Evolutionary conservation across 1,140 invertebrate genomes (phyloP), one percentile per base, ranked within the genome.

Genomic region (Drosophila sproati): DNA sequence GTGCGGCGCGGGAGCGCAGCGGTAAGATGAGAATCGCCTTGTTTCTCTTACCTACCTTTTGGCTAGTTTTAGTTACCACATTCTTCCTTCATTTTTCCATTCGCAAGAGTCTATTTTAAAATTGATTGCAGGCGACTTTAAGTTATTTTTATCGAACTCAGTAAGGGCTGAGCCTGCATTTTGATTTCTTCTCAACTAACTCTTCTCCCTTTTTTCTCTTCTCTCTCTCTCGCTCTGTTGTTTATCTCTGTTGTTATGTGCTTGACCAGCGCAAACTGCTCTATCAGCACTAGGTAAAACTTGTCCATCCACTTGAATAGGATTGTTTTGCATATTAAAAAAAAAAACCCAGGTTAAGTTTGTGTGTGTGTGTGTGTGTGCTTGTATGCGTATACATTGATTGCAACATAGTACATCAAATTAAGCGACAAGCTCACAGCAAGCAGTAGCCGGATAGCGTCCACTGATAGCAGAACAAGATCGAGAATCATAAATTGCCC

Each of bases 11-110:
- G 73, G 69, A 71, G 73, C 69, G 73, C 68, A 72, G 68, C 80
- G 85, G 83, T 88, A 88, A 89, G 83, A 89, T 80, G 73, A 67
- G 20, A 72, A 52, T 71, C 45, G 59, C 52, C 56, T 79, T 87
- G 66, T 43, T 63, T 76, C 74, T 55, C 55, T 70, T 73, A 29
- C 32, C 56, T 50, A 10, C 55, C 47, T 69, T 20, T 67, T 72
- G 50, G 68, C 73, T 51, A 77, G 59, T 71, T 68, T 57, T 51
- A 77, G 59, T 71, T 68, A 54, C 31, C 63, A 60, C 68, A 62
- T 29, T 57, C 32, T 64, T 31, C 48, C 45, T 41, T 32, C 41
- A 12, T 12, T 48, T 32, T 20, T 62, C 31, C 59, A 8, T 32
- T 70, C 81, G 81, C 62, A 77, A 85, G 63, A 7, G 64, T 52